A percentile compares a stretch with the other conserved stretches of the same genome.
Conservation (phyloP, 2,888 invertebrate genomes). For the Cremastinae sp. region DNA sequence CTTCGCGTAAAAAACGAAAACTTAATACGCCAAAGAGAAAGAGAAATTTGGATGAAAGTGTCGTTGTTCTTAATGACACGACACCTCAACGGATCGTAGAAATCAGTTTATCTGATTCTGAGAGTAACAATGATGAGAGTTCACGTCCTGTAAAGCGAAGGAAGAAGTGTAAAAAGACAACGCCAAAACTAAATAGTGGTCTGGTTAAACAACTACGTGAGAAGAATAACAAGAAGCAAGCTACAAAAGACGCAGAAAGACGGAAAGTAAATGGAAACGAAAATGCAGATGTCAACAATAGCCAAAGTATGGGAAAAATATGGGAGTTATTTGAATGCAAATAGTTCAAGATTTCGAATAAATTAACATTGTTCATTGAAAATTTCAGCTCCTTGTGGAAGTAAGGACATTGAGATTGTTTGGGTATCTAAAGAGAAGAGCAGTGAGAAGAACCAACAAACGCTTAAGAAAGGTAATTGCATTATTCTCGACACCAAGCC, state of each 20-base stretch:
- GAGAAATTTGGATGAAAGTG: conserved; percentile 45
- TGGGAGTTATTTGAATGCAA: not conserved
- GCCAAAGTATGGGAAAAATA: conserved; percentile 42
- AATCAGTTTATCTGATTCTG: conserved; percentile 32
- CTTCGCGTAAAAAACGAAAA: conserved; percentile 27
- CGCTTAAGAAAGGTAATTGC: not conserved
- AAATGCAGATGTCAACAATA: conserved; percentile 32
- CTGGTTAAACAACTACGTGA: not conserved
- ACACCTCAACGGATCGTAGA: conserved; percentile 4
- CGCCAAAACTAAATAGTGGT: not conserved
- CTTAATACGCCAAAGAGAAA: not conserved
- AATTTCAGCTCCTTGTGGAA: conserved; percentile 8
- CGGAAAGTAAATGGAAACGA: not conserved
- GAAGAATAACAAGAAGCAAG: not conserved
- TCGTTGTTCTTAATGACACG: conserved; percentile 53
- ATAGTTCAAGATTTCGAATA: not conserved
- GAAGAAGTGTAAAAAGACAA: too few relatives aligned
- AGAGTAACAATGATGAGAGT: conserved; percentile 17
- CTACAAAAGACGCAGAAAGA: not conserved
- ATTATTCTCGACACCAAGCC: conserved; percentile 26
- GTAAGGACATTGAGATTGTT: conserved; percentile 52
- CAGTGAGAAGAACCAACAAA: not conserved
- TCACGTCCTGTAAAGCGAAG: not conserved
- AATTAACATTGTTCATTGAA: conserved; percentile 6
- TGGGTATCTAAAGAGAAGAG: conserved; percentile 40